Evolutionary conservation across 2,797 vertebrate genomes (phyloP).

Genomic region (Phyllotis vaccarum): DNA sequence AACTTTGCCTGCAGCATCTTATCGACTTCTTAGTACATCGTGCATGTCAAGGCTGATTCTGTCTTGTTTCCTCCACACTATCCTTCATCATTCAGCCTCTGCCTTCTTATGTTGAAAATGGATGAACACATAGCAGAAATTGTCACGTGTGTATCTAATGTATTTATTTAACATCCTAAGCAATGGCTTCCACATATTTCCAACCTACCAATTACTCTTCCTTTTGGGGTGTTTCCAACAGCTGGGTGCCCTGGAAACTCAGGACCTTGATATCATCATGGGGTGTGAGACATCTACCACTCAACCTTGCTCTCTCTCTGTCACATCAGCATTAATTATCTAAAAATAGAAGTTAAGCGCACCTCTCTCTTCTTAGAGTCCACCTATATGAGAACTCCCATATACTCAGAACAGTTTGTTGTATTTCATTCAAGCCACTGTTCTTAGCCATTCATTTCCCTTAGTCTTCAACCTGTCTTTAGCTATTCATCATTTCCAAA

Average conservation of each 20-base stretch:
- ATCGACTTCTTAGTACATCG: neutral
- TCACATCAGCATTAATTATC: too few species aligned
- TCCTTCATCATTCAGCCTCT: neutral
- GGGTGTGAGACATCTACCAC: neutral
- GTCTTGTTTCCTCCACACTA: neutral
- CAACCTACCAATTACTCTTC: neutral
- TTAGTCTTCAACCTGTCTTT: neutral
- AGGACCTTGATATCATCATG: neutral
- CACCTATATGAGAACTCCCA: neutral
- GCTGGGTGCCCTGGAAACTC: neutral
- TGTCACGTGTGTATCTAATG: neutral
- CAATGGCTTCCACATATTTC: neutral
- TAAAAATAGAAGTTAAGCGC: neutral
- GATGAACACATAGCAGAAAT: neutral
- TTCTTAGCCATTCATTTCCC: neutral
- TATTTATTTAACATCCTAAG: neutral
- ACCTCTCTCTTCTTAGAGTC: neutral
- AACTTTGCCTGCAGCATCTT: neutral
- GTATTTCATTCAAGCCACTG: neutral
- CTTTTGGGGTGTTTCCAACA: neutral
- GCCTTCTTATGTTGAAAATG: neutral
- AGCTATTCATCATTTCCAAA: neutral
- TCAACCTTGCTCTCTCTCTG: neutral
- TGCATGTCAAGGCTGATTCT: neutral
- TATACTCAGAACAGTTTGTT: neutral